Conservation (phyloP, 2,797 vertebrate genomes). For the Pipistrellus pipistrellus region DNA sequence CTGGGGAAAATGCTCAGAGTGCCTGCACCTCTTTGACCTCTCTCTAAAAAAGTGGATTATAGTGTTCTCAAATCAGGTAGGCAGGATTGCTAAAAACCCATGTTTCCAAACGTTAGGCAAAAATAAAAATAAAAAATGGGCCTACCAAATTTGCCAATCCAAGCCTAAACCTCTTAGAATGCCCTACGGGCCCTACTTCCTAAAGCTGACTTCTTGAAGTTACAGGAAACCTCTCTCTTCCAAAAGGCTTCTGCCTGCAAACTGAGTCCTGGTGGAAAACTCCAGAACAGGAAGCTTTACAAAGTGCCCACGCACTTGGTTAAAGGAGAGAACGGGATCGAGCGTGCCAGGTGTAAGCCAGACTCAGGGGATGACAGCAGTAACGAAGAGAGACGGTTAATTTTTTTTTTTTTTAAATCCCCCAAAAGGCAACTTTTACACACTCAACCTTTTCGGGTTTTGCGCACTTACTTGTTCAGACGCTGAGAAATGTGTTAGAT, state of each 20-base stretch:
- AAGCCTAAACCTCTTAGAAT: constrained; percentile 65
- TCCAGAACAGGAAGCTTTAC: constrained; percentile 48
- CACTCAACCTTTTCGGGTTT: constrained; percentile 28
- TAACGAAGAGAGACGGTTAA: constrained; percentile 15
- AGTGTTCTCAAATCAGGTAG: constrained; percentile 29
- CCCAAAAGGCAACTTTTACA: constrained; percentile 55
- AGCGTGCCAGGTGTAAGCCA: constrained; percentile 29
- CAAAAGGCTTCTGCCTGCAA: constrained; percentile 50
- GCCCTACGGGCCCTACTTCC: constrained; percentile 54
- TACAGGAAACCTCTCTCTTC: constrained; percentile 22
- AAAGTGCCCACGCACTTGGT: constrained; percentile 12
- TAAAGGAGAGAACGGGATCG: background rate
- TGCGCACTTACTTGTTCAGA: constrained; percentile 44
- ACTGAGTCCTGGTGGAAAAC: background rate
- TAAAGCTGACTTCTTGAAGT: constrained; percentile 68
- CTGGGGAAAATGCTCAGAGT: constrained; percentile 56
- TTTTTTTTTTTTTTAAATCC: constrained; percentile 24
- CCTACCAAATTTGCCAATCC: constrained; percentile 62
- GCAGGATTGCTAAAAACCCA: constrained; percentile 21
- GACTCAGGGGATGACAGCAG: background rate
- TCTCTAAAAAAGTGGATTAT: constrained; percentile 70
- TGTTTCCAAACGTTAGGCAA: constrained; percentile 4
- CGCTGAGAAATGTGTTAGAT: constrained; percentile 63
- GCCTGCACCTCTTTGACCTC: constrained; percentile 69
- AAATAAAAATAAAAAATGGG: background rate